Evolutionary conservation across 1,140 invertebrate species (phyloP).

Genomic region (Eriosoma lanigerum): DNA sequence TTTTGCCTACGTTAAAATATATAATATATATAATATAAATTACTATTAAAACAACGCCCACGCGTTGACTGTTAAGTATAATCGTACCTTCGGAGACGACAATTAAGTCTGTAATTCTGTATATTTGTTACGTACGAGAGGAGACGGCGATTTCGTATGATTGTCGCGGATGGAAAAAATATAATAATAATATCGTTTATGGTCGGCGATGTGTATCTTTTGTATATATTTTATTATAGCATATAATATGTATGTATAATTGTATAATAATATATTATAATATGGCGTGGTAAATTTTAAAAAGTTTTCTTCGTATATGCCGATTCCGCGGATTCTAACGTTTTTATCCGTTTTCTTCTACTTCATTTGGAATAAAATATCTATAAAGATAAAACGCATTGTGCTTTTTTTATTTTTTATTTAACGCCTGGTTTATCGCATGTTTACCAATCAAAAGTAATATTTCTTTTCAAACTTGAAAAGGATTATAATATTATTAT

Average conservation of each 20-base stretch:
- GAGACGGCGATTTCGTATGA: background rate
- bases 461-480: background rate
- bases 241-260: too few species aligned
- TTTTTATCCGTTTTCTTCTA: background rate
- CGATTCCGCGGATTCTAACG: background rate
- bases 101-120: background rate
- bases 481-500: conserved; percentile 3
- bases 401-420: conserved; percentile 4
- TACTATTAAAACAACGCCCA: conserved; percentile 14
- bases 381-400: background rate
- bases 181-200: too few species aligned
- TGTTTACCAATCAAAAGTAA: background rate
- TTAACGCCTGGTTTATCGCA: background rate
- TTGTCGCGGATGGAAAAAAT: background rate
- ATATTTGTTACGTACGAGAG: too few species aligned
- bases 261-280: too few species aligned
- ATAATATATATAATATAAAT: conserved; percentile 19
- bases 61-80: too few species aligned
- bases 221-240: too few species aligned
- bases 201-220: too few species aligned
- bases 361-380: background rate
- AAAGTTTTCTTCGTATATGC: too few species aligned
- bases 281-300: background rate
- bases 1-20: background rate
- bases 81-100: background rate